Evolutionary conservation across 1,140 invertebrate species (phyloP), one percentile per base, ranked within the genome.

Genomic region (Drosophila lowei): DNA sequence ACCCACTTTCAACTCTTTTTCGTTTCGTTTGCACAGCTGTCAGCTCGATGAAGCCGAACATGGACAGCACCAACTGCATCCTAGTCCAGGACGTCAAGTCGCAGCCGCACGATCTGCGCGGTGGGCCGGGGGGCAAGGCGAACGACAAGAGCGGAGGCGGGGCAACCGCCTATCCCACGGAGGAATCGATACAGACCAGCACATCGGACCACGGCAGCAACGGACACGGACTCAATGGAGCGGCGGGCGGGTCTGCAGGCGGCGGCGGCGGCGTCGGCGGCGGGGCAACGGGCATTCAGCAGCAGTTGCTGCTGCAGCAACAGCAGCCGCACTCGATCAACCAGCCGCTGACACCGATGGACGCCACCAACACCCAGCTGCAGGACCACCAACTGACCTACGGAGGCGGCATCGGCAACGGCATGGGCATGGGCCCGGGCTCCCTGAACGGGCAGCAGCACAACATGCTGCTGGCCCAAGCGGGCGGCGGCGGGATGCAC

Each of bases 71-170:
- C 80, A 97, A 96, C 92, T 97, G 96, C 92, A 96, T 97, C 90
- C 92, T 97, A 91, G 96, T 97, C 78, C 96, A 97, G 94, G 96
- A 97, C 92, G 95, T 96, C 60, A 97, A 97, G 92, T 95, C 96
- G 79, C 95, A 96, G 71, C 96, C 96, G 68, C 95, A 96, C 86
- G 95, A 96, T 92, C 44, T 90, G 30, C 94, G 95, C 91, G 95
- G 95, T 90, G 77, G 80, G 6, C 21, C 72, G 28, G 57, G 58
- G 1, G 81, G 55, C 68, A 90, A 88, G 48, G 46, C 61, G 9
- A 85, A 79, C 28, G 73, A 76, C 16, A 86, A 72, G 70, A 93
- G 94, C 46, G 34, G 11, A 11, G 81, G 80, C 52, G 81, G 81
- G 60, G 66, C 80, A 59, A 88, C 89, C 13, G 75, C 79, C 21